Evolutionary conservation across 2,888 invertebrate genomes (phyloP).

Genomic region (Rhimphoctona megacephalus): DNA sequence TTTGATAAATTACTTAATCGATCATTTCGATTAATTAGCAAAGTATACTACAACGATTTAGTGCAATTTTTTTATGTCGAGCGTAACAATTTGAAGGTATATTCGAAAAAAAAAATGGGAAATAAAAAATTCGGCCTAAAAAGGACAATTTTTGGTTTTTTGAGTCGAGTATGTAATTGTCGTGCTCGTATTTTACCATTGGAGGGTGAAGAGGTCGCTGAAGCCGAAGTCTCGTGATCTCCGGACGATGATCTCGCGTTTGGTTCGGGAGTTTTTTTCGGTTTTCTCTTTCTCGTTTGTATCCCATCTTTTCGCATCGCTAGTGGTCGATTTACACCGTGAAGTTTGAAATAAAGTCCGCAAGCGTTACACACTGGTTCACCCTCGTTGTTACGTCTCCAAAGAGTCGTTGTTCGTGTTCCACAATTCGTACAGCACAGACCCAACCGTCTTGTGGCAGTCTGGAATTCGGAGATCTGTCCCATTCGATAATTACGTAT

Average conservation of each 20-base stretch:
- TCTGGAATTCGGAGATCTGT: slow-evolving; percentile 87
- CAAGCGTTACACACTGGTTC: slow-evolving; percentile 99
- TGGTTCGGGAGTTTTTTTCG: slow-evolving; percentile 90
- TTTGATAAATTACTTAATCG: too few relatives aligned
- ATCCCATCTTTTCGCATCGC: slow-evolving; percentile 99
- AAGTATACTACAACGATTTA: too few relatives aligned
- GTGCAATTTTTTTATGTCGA: background rate
- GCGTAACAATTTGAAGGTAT: background rate
- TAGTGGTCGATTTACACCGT: slow-evolving; percentile 95
- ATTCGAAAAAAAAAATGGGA: background rate
- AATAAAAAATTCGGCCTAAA: too few relatives aligned
- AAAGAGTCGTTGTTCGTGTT: slow-evolving; percentile 98
- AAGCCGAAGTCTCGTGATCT: slow-evolving; percentile 79
- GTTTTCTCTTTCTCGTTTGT: slow-evolving; percentile 97
- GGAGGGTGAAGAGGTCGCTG: slow-evolving; percentile 81
- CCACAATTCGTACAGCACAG: slow-evolving; percentile 98
- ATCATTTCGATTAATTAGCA: too few relatives aligned
- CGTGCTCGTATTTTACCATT: slow-evolving; percentile 79
- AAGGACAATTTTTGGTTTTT: background rate
- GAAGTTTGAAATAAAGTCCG: slow-evolving; percentile 98
- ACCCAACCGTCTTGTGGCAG: slow-evolving; percentile 94
- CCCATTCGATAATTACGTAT: slow-evolving; percentile 83
- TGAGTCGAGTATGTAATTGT: background rate
- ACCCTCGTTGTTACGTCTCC: slow-evolving; percentile 99
- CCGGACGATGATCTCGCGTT: slow-evolving; percentile 78